These are phyloP conservation scores for Rhopalosiphum maidis DNA, from an alignment of 1,140 invertebrate species.

Conservation along the genomic window DNA sequence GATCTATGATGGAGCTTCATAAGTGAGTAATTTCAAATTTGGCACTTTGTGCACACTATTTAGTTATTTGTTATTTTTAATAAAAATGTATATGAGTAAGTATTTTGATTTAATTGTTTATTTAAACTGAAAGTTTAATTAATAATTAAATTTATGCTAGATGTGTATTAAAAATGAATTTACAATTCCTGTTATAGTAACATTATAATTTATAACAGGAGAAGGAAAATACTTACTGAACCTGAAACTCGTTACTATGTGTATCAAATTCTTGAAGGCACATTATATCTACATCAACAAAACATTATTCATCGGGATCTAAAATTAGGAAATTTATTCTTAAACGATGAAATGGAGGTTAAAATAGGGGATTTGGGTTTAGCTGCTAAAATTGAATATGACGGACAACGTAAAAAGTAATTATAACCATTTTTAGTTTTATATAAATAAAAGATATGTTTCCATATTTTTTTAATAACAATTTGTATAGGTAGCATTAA, in stretches of 20 bases:
- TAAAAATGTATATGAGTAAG: no score
- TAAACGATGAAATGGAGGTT: slow-evolving; percentile 91
- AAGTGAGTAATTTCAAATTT: slow-evolving; percentile 65
- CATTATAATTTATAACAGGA: slow-evolving; percentile 60
- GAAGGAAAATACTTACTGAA: slow-evolving; percentile 90
- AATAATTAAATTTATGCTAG: no score
- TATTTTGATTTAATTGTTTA: no score
- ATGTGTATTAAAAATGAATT: no score
- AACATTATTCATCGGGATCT: slow-evolving; percentile 96
- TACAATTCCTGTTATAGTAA: no score
- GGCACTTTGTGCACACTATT: not conserved
- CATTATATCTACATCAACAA: slow-evolving; percentile 87
- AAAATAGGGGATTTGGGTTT: slow-evolving; percentile 99
- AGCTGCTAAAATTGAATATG: slow-evolving; percentile 87
- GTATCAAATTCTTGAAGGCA: slow-evolving; percentile 89
- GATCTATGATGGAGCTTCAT: slow-evolving; percentile 88
- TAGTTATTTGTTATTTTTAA: not conserved
- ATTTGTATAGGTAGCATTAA: not conserved
- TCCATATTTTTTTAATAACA: no score
- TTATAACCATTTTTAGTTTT: not conserved
- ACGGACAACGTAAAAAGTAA: slow-evolving; percentile 80
- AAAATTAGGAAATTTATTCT: slow-evolving; percentile 95
- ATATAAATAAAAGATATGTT: no score
- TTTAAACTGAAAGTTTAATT: no score
- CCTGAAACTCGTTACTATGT: slow-evolving; percentile 96